A percentile compares a stretch with the other conserved stretches of the same genome.
These are phyloP conservation scores for Rattus rattus DNA, from an alignment of 2,113 vertebrate species.

Conservation along the genomic window DNA sequence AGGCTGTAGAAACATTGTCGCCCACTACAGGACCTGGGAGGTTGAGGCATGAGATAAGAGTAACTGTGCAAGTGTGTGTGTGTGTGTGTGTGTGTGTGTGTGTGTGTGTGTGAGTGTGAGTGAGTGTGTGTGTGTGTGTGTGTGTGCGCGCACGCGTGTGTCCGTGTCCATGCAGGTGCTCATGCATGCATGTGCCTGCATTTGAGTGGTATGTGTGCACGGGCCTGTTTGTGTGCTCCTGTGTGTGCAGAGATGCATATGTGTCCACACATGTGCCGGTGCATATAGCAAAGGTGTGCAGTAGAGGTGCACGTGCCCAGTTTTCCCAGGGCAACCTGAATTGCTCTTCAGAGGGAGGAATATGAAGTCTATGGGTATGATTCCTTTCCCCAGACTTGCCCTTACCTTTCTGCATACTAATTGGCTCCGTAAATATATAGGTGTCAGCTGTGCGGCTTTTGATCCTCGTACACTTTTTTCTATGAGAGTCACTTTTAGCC, in stretches of 20 bases:
- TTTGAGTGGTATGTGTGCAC: neutral
- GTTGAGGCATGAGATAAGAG: neutral
- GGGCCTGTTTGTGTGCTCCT: neutral
- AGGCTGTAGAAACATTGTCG: neutral
- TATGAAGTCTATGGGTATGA: neutral
- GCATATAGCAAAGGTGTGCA: neutral
- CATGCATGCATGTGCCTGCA: neutral
- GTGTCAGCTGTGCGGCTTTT: neutral
- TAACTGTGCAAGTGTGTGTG: neutral
- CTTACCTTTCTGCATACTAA: neutral
- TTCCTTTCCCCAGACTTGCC: neutral
- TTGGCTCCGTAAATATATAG: neutral
- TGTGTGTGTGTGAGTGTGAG: neutral
- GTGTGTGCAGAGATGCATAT: neutral
- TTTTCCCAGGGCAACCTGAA: neutral
- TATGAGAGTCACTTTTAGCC: neutral
- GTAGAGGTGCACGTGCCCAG: accelerated
- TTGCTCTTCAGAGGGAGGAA: neutral
- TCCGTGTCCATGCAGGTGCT: no score
- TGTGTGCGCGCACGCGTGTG: no score
- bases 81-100: neutral
- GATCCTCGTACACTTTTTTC: neutral
- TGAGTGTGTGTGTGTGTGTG: neutral
- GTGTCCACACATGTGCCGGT: no score
- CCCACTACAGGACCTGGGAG: neutral